Base-by-base conservation (phyloP, 2,888 invertebrate species). In the Parnassius glacialis region DNA sequence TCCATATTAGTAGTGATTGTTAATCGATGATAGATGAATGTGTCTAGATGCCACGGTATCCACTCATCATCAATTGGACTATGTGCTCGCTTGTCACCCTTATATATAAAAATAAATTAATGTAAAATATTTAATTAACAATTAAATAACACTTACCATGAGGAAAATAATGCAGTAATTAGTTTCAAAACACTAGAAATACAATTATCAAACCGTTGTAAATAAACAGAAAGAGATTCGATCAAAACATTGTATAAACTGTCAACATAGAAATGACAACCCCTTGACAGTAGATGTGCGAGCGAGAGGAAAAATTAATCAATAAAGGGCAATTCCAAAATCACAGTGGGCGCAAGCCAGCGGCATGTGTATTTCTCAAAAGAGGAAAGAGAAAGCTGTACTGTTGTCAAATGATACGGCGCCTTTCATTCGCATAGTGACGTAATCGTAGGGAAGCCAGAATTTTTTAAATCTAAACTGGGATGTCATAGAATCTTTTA, bases 121-220 rank as follows among this genome's bases (percentile, higher is more conserved):
- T 34, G 34, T 7, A 34, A 34, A 3, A 34, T 34, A 34, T 34
- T 34, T 34, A 34, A 43, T 11, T 43, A 43, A 10, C 0, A 43
- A 42, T 42, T 42, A 42, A 42, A 25, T 42, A 43, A 52, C 10
- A 62, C 62, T 62, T 25, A 62, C 62, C 52, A 52, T 62, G 10
- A 2, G 0, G 10, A 20, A 16, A 44, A 34, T 34, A 13, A 25
- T 20, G 50, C 34, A 44, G 25, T 42, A 25, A 25, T 16, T 53
- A 9, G 43, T 62, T 44, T 10, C 50, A 54, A 55, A 62, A 59
- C 51, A 62, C 54, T 47, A 55, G 41, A 55, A 54, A 48, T 47
- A 54, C 44, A 10, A 55, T 16, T 62, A 55, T 45, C 51, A 62
- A 62, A 62, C 34, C 12, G 9, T n/a, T 62, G 62, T 62, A 62